These are phyloP conservation scores for Hucho hucho DNA, from an alignment of 2,113 vertebrate genomes.

Conservation along the genomic window DNA sequence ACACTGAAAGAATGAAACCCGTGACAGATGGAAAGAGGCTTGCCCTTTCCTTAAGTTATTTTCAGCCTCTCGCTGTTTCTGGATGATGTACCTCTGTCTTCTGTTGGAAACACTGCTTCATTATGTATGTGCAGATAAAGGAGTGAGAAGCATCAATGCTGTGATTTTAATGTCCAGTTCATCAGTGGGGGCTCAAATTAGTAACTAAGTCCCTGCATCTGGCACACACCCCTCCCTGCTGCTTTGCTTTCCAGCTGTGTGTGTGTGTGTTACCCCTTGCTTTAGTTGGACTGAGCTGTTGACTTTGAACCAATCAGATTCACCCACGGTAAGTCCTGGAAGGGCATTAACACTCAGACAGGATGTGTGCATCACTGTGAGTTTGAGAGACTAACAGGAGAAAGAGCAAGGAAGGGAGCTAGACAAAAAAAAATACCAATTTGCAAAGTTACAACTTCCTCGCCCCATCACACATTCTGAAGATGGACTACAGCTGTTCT, in stretches of 20 bases:
- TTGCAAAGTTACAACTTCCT: too few relatives aligned
- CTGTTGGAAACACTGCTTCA: neutral
- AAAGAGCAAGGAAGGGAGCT: too few relatives aligned
- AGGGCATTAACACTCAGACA: neutral
- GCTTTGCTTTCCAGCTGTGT: neutral
- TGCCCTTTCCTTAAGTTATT: too few relatives aligned
- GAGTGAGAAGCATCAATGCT: too few relatives aligned
- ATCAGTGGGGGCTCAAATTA: too few relatives aligned
- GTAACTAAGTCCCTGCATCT: neutral
- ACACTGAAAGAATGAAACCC: too few relatives aligned
- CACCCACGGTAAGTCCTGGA: neutral
- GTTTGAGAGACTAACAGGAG: neutral
- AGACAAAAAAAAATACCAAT: too few relatives aligned
- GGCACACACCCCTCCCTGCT: neutral
- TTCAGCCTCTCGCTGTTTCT: too few relatives aligned
- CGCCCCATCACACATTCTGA: neutral
- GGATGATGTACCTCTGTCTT: too few relatives aligned
- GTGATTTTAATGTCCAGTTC: too few relatives aligned
- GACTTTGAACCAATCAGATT: neutral
- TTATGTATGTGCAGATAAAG: too few relatives aligned
- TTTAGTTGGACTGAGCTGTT: neutral
- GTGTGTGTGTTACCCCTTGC: neutral
- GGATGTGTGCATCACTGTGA: neutral
- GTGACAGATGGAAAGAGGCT: too few relatives aligned
- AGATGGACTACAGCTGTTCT: conserved; percentile 12